Evolutionary conservation across 1,140 invertebrate species (phyloP).

Genomic region (Drosophila nigrodunni): DNA sequence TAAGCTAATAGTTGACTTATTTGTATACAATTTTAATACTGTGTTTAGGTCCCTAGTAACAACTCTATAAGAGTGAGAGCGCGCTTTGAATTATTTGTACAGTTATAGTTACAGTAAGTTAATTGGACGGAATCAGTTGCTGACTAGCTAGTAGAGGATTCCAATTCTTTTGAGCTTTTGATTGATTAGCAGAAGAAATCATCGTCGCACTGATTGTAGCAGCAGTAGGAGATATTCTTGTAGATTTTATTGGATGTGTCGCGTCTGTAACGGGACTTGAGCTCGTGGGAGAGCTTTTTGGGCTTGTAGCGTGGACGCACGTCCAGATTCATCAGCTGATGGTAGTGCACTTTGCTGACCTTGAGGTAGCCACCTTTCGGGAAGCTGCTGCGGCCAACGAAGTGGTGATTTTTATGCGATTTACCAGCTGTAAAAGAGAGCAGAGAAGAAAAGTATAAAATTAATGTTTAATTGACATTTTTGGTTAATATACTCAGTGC

Average conservation of each 20-base stretch:
- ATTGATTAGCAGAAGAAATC: slow-evolving; percentile 75
- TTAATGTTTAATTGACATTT: slow-evolving; percentile 35
- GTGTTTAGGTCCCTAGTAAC: slow-evolving; percentile 55
- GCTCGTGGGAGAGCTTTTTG: slow-evolving; percentile 61
- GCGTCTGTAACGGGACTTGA: slow-evolving; percentile 69
- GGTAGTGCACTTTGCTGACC: slow-evolving; percentile 67
- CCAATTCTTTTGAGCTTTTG: too few species aligned
- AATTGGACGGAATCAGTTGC: slow-evolving; percentile 57
- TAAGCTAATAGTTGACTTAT: slow-evolving; percentile 31
- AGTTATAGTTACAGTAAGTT: slow-evolving; percentile 18
- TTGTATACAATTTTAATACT: slow-evolving; percentile 61
- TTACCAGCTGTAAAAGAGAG: slow-evolving; percentile 55
- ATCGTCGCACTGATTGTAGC: slow-evolving; percentile 69
- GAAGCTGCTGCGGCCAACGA: slow-evolving; percentile 66
- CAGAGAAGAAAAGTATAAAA: slow-evolving; percentile 28
- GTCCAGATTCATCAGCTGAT: slow-evolving; percentile 62
- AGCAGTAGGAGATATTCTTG: slow-evolving; percentile 80
- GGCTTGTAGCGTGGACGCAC: slow-evolving; percentile 74
- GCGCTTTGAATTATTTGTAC: slow-evolving; percentile 42
- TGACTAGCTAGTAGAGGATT: slow-evolving; percentile 27
- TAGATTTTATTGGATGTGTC: slow-evolving; percentile 55
- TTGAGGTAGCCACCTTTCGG: slow-evolving; percentile 75
- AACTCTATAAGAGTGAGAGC: slow-evolving; percentile 75
- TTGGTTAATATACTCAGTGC: background rate
- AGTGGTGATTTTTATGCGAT: slow-evolving; percentile 58